These are phyloP conservation scores for Cataglyphis hispanica DNA, from an alignment of 1,140 invertebrate genomes.

Conservation along the genomic window DNA sequence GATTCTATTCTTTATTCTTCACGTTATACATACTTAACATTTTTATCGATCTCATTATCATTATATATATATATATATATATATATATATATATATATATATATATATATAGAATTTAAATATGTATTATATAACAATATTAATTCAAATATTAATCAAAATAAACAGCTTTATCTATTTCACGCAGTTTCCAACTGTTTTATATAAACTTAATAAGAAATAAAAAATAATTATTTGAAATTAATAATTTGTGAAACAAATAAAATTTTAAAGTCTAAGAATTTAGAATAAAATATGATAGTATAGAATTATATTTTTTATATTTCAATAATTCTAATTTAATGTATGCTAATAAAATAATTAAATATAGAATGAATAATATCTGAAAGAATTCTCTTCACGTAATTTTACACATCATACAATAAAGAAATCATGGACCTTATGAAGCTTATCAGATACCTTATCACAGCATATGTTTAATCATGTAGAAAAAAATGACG, in stretches of 20 bases:
- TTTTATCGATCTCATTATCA: constrained; percentile 27
- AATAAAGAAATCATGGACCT: constrained; percentile 26
- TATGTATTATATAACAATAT: neutral
- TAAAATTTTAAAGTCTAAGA: neutral
- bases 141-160: neutral
- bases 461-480: constrained; percentile 6
- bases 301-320: neutral
- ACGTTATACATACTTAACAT: constrained; percentile 18
- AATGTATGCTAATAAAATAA: neutral
- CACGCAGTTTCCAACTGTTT: neutral
- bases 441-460: constrained; percentile 41
- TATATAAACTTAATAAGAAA: neutral
- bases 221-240: neutral
- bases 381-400: neutral
- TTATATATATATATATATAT: neutral
- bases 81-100: constrained; percentile 29
- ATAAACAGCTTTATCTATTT: neutral
- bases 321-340: neutral
- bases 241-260: neutral
- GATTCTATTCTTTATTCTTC: constrained; percentile 57
- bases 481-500: constrained; percentile 29
- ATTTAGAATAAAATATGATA: neutral
- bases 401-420: neutral
- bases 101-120: constrained; percentile 7
- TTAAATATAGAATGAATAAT: constrained; percentile 9